Conservation (phyloP, 2,797 vertebrate genomes). For the Phyllotis vaccarum region DNA sequence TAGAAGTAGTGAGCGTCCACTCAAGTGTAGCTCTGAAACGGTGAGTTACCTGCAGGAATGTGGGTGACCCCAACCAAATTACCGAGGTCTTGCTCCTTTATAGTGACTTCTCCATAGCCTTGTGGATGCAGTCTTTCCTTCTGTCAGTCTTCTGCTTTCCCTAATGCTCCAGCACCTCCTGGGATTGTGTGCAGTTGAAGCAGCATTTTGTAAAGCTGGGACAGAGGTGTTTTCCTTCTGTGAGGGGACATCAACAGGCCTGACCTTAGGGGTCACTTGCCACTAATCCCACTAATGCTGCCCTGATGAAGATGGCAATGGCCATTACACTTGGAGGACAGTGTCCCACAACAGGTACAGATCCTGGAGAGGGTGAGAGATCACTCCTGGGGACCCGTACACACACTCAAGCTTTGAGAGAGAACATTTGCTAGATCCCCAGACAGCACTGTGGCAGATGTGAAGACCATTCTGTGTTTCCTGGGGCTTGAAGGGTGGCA, state of each 20-base stretch:
- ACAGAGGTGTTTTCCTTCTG: neutral
- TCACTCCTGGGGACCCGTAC: neutral
- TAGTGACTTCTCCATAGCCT: neutral
- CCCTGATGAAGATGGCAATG: neutral
- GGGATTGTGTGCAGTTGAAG: neutral
- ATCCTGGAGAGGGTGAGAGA: neutral
- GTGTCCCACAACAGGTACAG: neutral
- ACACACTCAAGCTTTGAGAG: neutral
- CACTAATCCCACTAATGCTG: neutral
- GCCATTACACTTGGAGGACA: neutral
- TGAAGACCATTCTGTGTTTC: neutral
- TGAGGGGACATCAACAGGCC: neutral
- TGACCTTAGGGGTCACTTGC: neutral
- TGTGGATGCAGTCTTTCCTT: neutral
- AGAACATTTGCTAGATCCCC: neutral
- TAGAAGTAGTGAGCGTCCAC: neutral
- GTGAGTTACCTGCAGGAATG: neutral
- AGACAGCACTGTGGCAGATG: neutral
- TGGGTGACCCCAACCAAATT: neutral
- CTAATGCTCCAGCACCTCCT: neutral
- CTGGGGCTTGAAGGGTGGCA: neutral
- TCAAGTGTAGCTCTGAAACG: neutral
- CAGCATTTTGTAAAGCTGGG: neutral
- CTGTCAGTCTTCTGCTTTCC: too few relatives aligned
- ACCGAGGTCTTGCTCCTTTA: neutral